A percentile compares a stretch with the other conserved stretches of the same genome.
Conservation (phyloP, 2,888 invertebrate genomes). For the Amaurobius ferox region DNA sequence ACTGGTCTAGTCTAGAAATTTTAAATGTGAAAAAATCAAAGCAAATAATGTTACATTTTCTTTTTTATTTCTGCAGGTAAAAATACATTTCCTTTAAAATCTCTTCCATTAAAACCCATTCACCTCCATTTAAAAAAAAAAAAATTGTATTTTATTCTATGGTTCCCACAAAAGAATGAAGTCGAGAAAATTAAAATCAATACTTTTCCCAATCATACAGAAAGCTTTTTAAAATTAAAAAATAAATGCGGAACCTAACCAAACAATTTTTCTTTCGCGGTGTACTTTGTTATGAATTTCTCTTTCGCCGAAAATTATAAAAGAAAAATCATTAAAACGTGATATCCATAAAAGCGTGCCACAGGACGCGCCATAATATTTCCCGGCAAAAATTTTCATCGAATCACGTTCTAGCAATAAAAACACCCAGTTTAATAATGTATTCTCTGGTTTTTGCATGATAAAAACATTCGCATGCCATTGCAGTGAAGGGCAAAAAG, state of each 20-base stretch:
- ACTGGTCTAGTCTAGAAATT: too few species aligned
- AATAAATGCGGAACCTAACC: background rate
- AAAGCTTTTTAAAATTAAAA: slow-evolving; percentile 7
- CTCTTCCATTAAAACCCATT: background rate
- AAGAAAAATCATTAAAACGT: slow-evolving; percentile 7
- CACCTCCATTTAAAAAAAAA: background rate
- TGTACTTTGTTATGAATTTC: slow-evolving; percentile 4
- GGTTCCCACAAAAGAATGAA: background rate
- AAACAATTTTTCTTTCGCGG: slow-evolving; percentile 5
- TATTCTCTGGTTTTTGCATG: slow-evolving; percentile 9
- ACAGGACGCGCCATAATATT: background rate
- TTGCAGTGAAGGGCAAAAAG: slow-evolving; percentile 28
- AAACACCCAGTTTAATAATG: slow-evolving; percentile 14
- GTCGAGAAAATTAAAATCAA: slow-evolving; percentile 6
- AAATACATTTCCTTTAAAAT: background rate
- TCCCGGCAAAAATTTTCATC: background rate
- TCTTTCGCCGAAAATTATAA: background rate
- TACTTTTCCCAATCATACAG: slow-evolving; percentile 10
- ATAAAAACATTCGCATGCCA: slow-evolving; percentile 16
- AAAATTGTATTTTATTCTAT: background rate
- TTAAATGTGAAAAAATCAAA: too few species aligned
- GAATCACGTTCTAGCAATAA: slow-evolving; percentile 7
- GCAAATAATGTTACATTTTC: too few species aligned
- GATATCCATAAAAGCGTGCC: slow-evolving; percentile 12
- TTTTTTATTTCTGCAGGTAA: background rate